Base-by-base conservation (phyloP, 1,140 invertebrate species). In the Bombus superbus region DNA sequence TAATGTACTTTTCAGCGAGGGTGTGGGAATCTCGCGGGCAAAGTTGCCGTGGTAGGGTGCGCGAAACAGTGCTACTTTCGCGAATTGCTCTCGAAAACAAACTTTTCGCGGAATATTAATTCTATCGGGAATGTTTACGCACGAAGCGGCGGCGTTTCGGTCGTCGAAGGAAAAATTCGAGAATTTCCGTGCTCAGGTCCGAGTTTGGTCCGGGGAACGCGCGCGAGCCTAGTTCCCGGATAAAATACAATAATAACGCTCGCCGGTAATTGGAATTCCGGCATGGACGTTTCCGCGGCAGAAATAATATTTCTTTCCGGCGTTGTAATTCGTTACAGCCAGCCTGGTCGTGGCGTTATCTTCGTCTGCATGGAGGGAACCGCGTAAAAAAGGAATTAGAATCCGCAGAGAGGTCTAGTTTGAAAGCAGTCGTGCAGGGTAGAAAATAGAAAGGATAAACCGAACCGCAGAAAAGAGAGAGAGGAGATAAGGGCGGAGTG, bases 221-320 rank as follows among this genome's bases (percentile, higher is more conserved):
- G 42, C 32, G 25, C 40, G 38, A 47, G 32, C 35, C 47, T 38
- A 47, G 4, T 15, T 32, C 28, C 47, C n/a, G 38, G 13, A 6
- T 35, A 47, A 83, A 62, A 64, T 42, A 62, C 25, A 77, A 69
- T 83, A 83, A 69, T 68, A 83, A 76, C 81, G 81, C 5, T 40
- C 3, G 44, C 59, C 76, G 83, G 83, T 84, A 84, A 84, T 84
- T 84, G 83, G 83, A 84, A 84, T 84, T 84, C 83, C 83, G 75
- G 66, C 32, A 57, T 57, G 83, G 59, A 79, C 83, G 76, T 79
- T 79, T 71, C 53, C 83, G 42, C 44, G 76, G 32, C 40, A 71
- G 66, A 84, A 84, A 79, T 84, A 84, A 84, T 79, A 84, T 84
- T 84, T 72, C 75, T 79, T 84, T 69, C 66, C n/a, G 38, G 35